These are phyloP conservation scores for Helicoverpa assulta DNA, from an alignment of 2,888 invertebrate species.

Conservation along the genomic window DNA sequence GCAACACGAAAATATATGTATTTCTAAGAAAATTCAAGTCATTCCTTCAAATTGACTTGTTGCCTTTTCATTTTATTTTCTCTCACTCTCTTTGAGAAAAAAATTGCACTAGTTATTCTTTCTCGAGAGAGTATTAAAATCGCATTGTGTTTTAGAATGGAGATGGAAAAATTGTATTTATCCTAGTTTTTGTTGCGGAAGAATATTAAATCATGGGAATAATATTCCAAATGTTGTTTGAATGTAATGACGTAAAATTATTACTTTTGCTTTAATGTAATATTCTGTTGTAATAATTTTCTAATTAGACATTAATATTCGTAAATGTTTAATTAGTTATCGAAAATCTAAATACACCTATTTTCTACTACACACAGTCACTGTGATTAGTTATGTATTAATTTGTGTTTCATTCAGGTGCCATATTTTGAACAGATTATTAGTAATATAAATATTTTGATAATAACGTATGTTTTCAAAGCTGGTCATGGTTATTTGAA, in stretches of 20 bases:
- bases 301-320: background rate
- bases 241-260: background rate
- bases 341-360: no score
- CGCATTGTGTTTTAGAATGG: slow-evolving; percentile 40
- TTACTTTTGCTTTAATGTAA: no score
- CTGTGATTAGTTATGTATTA: no score
- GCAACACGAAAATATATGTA: slow-evolving; percentile 31
- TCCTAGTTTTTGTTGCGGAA: slow-evolving; percentile 7
- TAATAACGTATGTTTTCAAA: no score
- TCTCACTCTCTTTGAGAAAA: slow-evolving; percentile 2
- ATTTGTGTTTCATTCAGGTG: no score
- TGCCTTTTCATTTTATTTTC: slow-evolving; percentile 35
- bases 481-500: no score
- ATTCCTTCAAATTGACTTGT: slow-evolving; percentile 52
- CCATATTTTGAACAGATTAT: no score
- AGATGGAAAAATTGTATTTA: slow-evolving; percentile 20
- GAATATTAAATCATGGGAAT: no score
- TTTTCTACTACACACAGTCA: no score
- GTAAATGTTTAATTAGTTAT: no score
- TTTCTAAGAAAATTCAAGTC: slow-evolving; percentile 49
- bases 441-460: no score
- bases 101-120: slow-evolving; percentile 42
- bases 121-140: slow-evolving; percentile 15
- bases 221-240: background rate
- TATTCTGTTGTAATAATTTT: background rate